phyloP scores from a whole-genome alignment of 2,797 vertebrate species.

The Chiloscyllium punctatum region DNA sequence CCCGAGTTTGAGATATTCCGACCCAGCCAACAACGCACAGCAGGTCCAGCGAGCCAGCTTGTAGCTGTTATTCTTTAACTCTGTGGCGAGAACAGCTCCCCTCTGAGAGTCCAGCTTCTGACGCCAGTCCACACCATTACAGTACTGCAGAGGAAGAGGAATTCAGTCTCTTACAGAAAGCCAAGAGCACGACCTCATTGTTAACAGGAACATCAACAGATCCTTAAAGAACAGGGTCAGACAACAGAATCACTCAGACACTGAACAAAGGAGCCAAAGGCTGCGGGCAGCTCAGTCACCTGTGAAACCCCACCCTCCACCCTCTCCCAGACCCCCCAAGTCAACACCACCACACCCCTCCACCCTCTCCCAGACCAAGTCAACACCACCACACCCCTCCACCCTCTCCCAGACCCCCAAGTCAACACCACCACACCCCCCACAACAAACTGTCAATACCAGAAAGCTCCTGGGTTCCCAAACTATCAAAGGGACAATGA shows the following conservation, averaged over 20 bases:
- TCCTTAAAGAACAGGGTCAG: neutral
- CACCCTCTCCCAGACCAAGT: no score
- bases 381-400: no score
- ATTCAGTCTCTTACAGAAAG: neutral
- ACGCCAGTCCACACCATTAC: constrained; percentile 96
- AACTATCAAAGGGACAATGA: no score
- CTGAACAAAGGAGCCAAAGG: neutral
- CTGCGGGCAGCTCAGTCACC: no score
- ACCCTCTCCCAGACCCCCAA: no score
- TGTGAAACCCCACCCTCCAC: neutral
- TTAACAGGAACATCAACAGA: no score
- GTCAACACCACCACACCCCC: no score
- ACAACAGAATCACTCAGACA: neutral
- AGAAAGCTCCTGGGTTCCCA: no score
- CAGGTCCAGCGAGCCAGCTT: constrained; percentile 96
- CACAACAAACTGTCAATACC: no score
- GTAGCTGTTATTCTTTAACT: constrained; percentile 99
- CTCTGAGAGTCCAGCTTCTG: constrained; percentile 98
- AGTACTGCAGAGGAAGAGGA: constrained; percentile 63
- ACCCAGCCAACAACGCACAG: constrained; percentile 87
- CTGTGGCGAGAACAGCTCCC: constrained; percentile 91
- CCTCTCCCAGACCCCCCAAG: no score
- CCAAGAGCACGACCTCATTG: no score
- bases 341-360: no score
- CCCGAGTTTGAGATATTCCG: constrained; percentile 87